These are phyloP conservation scores for Apodemia duryi DNA, from an alignment of 2,888 invertebrate species.

Conservation along the genomic window DNA sequence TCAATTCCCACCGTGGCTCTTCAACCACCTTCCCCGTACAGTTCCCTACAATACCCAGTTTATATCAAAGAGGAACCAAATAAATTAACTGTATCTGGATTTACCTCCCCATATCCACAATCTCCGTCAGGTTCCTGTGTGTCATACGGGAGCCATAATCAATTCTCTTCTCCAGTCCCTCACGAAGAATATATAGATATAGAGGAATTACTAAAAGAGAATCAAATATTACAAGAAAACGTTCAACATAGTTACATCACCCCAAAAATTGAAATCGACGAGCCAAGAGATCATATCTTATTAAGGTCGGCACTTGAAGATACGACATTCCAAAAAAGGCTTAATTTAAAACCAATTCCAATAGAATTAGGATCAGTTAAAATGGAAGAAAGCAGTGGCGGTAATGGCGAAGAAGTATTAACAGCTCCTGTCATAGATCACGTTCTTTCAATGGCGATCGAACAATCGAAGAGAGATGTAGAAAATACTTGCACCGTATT, in stretches of 20 bases:
- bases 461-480: slow-evolving; percentile 91
- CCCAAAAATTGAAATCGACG: slow-evolving; percentile 78
- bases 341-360: slow-evolving; percentile 89
- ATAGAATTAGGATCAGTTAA: slow-evolving; percentile 80
- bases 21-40: slow-evolving; percentile 78
- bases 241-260: slow-evolving; percentile 62
- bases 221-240: slow-evolving; percentile 73
- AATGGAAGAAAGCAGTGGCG: slow-evolving; percentile 84
- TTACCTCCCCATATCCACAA: slow-evolving; percentile 72
- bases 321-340: slow-evolving; percentile 90
- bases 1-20: slow-evolving; percentile 77
- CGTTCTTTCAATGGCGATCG: slow-evolving; percentile 90
- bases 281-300: slow-evolving; percentile 85
- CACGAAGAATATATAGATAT: slow-evolving; percentile 82
- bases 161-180: slow-evolving; percentile 73
- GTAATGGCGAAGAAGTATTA: slow-evolving; percentile 73
- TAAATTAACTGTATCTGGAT: slow-evolving; percentile 71
- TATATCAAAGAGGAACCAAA: slow-evolving; percentile 77
- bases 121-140: slow-evolving; percentile 80
- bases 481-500: slow-evolving; percentile 90
- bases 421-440: slow-evolving; percentile 89
- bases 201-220: slow-evolving; percentile 79
- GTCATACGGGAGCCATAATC: slow-evolving; percentile 79
- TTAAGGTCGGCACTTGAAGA: slow-evolving; percentile 90
- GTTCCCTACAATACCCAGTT: slow-evolving; percentile 60